Conservation (phyloP, 2,113 vertebrate species). For the Laticauda laticaudata region DNA sequence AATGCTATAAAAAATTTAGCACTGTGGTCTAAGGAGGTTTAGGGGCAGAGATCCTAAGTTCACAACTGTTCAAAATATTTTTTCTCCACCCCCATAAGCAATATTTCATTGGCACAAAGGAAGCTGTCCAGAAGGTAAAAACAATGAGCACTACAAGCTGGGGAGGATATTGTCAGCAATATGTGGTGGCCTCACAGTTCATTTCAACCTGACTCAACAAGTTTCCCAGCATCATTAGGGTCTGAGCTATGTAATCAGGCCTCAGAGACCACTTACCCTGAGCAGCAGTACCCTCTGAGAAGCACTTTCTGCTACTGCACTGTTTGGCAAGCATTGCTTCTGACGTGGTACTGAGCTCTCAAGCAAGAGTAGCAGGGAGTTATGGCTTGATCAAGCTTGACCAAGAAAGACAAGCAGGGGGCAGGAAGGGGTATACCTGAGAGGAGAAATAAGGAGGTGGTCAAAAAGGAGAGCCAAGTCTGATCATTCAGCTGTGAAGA, state of each 20-base stretch:
- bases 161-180: not conserved
- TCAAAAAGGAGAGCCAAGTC: not conserved
- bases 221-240: not conserved
- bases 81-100: not conserved
- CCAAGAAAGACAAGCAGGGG: not conserved
- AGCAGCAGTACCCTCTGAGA: not conserved
- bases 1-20: not conserved
- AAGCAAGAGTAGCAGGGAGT: not conserved
- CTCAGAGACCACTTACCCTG: not conserved
- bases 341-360: not conserved
- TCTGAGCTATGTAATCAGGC: not conserved
- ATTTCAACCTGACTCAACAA: not conserved
- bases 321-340: not conserved
- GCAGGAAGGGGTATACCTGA: not conserved
- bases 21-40: not conserved
- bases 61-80: not conserved
- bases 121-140: not conserved
- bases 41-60: not conserved
- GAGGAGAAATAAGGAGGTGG: not conserved
- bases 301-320: not conserved
- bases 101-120: not conserved
- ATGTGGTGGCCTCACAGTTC: not conserved
- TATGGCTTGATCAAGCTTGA: not conserved
- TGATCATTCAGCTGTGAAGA: not conserved
- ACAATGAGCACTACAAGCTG: not conserved